These are phyloP conservation scores for Lethrus apterus DNA, from an alignment of 1,140 invertebrate species.

Conservation along the genomic window DNA sequence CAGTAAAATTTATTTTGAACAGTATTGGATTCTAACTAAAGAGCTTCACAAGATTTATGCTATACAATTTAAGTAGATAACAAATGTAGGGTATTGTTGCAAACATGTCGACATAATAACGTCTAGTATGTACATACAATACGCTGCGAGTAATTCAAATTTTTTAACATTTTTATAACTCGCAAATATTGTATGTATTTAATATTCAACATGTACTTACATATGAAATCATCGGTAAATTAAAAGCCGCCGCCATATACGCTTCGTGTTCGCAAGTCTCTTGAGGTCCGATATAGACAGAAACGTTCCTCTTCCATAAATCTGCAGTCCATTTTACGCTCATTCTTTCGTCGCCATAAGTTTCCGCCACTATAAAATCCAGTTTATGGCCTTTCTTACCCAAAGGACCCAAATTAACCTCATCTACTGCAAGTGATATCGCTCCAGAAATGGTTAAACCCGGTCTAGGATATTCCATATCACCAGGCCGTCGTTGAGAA, in stretches of 20 bases:
- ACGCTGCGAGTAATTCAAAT: neutral
- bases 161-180: neutral
- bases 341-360: constrained; percentile 79
- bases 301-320: constrained; percentile 79
- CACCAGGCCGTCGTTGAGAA: constrained; percentile 63
- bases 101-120: too few relatives aligned
- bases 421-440: constrained; percentile 71
- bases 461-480: constrained; percentile 68
- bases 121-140: too few relatives aligned
- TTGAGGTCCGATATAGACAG: constrained; percentile 89
- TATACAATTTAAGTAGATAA: too few relatives aligned
- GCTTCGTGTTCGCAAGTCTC: constrained; percentile 93
- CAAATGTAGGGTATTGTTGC: too few relatives aligned
- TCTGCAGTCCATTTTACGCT: constrained; percentile 80
- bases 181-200: neutral
- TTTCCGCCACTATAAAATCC: constrained; percentile 81
- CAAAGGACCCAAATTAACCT: constrained; percentile 58
- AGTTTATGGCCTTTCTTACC: constrained; percentile 59
- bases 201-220: constrained; percentile 46
- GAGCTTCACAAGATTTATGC: too few relatives aligned
- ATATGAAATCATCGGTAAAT: constrained; percentile 80
- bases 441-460: constrained; percentile 72
- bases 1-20: too few relatives aligned
- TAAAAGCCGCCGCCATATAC: constrained; percentile 90
- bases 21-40: too few relatives aligned